Conservation (phyloP, 2,113 vertebrate species). For the Monopterus albus region DNA sequence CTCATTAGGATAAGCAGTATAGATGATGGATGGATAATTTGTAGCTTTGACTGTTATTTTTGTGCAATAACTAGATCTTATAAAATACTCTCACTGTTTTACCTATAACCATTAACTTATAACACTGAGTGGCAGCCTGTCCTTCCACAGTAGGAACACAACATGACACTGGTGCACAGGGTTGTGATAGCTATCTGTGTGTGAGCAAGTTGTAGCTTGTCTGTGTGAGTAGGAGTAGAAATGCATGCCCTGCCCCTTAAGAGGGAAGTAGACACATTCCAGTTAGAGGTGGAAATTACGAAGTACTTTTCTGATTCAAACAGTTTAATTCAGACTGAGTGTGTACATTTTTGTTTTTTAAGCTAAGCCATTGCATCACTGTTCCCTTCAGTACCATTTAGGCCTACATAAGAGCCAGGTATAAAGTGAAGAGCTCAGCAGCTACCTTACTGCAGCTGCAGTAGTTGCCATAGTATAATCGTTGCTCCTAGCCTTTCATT, state of each 20-base stretch:
- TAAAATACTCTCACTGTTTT: no score
- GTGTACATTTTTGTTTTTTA: not conserved
- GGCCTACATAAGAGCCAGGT: not conserved
- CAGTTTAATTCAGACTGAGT: not conserved
- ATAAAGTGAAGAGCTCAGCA: not conserved
- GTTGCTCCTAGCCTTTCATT: not conserved
- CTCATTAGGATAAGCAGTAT: no score
- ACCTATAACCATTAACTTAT: no score
- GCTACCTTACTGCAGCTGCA: no score
- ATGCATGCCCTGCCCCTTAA: slow-evolving; percentile 2
- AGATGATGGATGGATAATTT: no score
- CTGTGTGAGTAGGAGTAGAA: slow-evolving; percentile 22
- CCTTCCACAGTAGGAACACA: no score
- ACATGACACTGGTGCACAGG: slow-evolving; percentile 5
- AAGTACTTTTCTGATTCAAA: not conserved
- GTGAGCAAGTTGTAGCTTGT: slow-evolving; percentile 55
- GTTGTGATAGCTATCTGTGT: slow-evolving; percentile 41
- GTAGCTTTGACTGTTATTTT: no score
- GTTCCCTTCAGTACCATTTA: no score
- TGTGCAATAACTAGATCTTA: no score
- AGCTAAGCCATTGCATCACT: no score
- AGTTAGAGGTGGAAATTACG: not conserved
- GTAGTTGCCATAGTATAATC: not conserved
- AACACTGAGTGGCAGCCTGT: no score
- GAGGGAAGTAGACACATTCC: slow-evolving; percentile 37